These are phyloP conservation scores for Eupithecia exiguata DNA, from an alignment of 2,888 invertebrate genomes.

Conservation along the genomic window DNA sequence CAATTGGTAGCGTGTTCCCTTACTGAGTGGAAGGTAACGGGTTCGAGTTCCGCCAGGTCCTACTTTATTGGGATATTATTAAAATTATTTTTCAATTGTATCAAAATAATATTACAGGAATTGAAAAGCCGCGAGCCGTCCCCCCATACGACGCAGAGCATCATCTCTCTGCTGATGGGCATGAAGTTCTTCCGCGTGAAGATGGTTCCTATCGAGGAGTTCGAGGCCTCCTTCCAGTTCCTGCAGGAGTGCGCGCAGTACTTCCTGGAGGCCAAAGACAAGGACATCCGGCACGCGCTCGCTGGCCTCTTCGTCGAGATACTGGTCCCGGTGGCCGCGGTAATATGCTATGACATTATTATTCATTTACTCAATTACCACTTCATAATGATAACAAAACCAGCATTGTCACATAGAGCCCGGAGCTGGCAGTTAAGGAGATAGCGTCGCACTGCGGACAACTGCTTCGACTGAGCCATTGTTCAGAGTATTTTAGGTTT, in stretches of 20 bases:
- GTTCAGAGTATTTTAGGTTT: no score
- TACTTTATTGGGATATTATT: neutral
- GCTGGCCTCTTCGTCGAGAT: constrained; percentile 99
- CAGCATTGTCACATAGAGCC: no score
- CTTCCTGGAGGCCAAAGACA: constrained; percentile 98
- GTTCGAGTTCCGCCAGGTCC: neutral
- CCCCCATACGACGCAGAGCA: constrained; percentile 95
- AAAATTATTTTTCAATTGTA: neutral
- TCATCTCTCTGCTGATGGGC: constrained; percentile 98
- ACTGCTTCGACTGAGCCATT: no score
- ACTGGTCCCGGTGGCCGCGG: constrained; percentile 98
- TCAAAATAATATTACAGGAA: constrained; percentile 59
- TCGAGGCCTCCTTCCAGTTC: constrained; percentile 99
- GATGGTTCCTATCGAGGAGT: constrained; percentile 99
- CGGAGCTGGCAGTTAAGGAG: no score
- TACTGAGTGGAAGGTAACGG: neutral
- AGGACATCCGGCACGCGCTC: constrained; percentile 98
- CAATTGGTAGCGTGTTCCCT: neutral
- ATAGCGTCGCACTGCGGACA: no score
- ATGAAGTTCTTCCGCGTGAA: constrained; percentile 98
- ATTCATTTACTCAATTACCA: neutral
- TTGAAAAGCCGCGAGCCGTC: constrained; percentile 92
- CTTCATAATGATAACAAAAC: no score
- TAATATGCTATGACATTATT: constrained; percentile 77
- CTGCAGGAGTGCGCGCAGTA: constrained; percentile 99